Evolutionary conservation across 2,113 vertebrate species (phyloP).

Genomic region (Pogonocichla stellata): DNA sequence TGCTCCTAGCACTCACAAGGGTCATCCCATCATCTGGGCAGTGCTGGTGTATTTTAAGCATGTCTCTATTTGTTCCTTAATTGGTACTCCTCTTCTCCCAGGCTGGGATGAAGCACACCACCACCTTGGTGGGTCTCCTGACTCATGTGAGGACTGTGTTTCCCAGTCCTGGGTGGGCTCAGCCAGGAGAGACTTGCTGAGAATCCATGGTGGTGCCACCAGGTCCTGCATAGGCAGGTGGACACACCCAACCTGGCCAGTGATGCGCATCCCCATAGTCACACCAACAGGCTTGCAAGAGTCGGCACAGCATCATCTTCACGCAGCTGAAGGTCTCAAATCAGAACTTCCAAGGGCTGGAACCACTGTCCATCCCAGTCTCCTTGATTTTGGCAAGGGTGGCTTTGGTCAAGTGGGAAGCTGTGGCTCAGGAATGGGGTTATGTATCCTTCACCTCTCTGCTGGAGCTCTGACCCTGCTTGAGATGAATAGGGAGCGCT

Average conservation of each 20-base stretch:
- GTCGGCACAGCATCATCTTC: not conserved
- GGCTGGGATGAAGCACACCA: not conserved
- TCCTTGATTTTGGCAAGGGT: not conserved
- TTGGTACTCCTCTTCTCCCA: not conserved
- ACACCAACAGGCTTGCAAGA: not conserved
- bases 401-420: not conserved
- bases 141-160: fast-evolving
- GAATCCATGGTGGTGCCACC: not conserved
- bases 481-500: fast-evolving
- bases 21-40: not conserved
- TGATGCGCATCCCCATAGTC: not conserved
- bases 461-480: not conserved
- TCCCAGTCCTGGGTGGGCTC: not conserved
- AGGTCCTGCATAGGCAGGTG: not conserved
- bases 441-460: not conserved
- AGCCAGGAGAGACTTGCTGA: not conserved
- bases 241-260: fast-evolving
- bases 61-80: not conserved
- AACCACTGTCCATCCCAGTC: not conserved
- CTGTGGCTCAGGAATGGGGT: not conserved
- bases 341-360: not conserved
- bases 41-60: not conserved
- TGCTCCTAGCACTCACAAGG: not conserved
- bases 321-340: not conserved
- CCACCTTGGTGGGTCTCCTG: not conserved